Evolutionary conservation across 2,797 vertebrate species (phyloP).

Genomic region (Acridotheres tristis): DNA sequence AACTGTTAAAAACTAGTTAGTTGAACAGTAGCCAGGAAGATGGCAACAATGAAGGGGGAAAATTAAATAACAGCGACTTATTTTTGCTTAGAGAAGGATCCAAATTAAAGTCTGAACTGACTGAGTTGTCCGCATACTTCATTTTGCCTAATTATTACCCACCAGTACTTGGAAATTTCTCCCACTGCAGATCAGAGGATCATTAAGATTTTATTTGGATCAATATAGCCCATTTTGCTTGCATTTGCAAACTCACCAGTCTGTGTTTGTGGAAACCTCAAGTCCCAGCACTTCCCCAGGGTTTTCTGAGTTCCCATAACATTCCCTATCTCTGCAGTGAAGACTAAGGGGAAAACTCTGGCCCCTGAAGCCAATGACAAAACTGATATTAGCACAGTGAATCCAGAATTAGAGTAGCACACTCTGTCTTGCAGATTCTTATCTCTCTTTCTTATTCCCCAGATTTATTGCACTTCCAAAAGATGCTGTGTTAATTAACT

Average conservation of each 20-base stretch:
- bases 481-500: constrained; percentile 19
- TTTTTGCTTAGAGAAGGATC: neutral
- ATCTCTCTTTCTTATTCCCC: neutral
- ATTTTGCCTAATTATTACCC: neutral
- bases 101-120: neutral
- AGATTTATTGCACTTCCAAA: constrained; percentile 50
- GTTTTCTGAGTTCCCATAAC: neutral
- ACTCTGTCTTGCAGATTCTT: neutral
- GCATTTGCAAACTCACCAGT: neutral
- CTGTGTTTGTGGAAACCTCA: neutral
- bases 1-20: neutral
- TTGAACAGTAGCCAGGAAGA: neutral
- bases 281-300: neutral
- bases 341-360: neutral
- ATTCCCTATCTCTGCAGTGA: neutral
- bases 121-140: neutral
- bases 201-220: constrained; percentile 27
- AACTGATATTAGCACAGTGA: neutral
- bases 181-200: neutral
- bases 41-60: neutral
- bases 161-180: neutral
- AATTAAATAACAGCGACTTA: neutral
- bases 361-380: neutral
- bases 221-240: neutral
- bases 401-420: neutral